These are phyloP conservation scores for Hylia prasina DNA, from an alignment of 2,113 vertebrate species.

Conservation along the genomic window DNA sequence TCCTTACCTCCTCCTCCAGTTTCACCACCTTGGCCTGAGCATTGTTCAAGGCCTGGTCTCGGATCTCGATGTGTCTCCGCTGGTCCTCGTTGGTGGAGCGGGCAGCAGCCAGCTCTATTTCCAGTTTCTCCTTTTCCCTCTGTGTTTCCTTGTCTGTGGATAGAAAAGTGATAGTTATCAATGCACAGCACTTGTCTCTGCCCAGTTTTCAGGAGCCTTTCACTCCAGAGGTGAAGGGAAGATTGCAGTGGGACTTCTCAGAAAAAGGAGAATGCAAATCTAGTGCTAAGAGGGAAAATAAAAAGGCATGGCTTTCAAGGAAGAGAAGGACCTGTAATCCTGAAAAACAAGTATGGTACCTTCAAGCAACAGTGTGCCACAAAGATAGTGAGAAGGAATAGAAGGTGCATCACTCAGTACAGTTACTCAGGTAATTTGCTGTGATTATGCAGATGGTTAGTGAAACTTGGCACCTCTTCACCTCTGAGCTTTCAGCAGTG, in stretches of 20 bases:
- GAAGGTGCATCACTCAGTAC: conserved; percentile 10
- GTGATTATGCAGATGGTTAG: conserved; percentile 7
- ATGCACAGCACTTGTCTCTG: background rate
- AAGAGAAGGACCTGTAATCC: background rate
- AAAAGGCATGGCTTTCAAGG: background rate
- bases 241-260: background rate
- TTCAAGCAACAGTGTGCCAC: background rate
- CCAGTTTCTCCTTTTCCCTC: conserved; percentile 94
- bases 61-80: conserved; percentile 95
- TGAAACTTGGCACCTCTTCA: conserved; percentile 7
- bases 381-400: background rate
- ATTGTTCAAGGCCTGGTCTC: conserved; percentile 95
- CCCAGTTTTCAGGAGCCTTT: background rate
- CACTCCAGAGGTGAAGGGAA: background rate
- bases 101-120: conserved; percentile 86
- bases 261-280: background rate
- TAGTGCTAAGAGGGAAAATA: background rate
- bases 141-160: conserved; percentile 88
- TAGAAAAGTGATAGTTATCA: background rate
- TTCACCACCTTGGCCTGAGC: conserved; percentile 98
- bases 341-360: background rate
- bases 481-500: background rate
- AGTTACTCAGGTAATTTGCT: conserved; percentile 12
- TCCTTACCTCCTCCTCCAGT: conserved; percentile 92
- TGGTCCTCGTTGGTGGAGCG: conserved; percentile 94